A percentile compares a stretch with the other conserved stretches of the same genome.
Conservation (phyloP, 2,797 vertebrate species). For the Microhierax caerulescens region DNA sequence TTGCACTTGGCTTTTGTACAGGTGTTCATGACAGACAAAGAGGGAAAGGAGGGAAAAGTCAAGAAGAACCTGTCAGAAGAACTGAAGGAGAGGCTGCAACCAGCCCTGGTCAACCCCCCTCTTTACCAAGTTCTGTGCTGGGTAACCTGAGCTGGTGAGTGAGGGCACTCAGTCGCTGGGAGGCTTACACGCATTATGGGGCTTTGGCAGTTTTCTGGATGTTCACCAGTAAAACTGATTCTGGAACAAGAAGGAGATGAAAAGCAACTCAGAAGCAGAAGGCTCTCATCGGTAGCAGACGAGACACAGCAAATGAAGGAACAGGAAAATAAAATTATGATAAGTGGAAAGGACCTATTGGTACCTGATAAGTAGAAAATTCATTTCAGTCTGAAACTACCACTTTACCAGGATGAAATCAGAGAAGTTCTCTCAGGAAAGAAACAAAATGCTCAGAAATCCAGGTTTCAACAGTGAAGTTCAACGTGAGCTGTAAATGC, state of each 20-base stretch:
- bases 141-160: background rate
- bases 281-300: background rate
- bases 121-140: background rate
- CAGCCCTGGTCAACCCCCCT: background rate
- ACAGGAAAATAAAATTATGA: background rate
- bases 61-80: background rate
- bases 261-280: background rate
- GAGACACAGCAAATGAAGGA: background rate
- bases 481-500: background rate
- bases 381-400: conserved; percentile 2
- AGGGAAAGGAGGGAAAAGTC: background rate
- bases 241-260: background rate
- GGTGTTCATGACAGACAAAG: background rate
- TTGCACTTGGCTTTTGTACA: background rate
- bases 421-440: background rate
- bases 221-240: background rate
- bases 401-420: background rate
- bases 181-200: background rate
- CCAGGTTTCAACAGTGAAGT: background rate
- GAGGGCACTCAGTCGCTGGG: background rate
- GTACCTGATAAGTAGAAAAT: conserved; percentile 11
- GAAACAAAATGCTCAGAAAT: background rate
- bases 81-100: background rate
- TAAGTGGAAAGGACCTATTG: background rate
- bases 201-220: background rate